These are phyloP conservation scores for Periophthalmodon schlosseri DNA, from an alignment of 2,113 vertebrate genomes.

Conservation along the genomic window DNA sequence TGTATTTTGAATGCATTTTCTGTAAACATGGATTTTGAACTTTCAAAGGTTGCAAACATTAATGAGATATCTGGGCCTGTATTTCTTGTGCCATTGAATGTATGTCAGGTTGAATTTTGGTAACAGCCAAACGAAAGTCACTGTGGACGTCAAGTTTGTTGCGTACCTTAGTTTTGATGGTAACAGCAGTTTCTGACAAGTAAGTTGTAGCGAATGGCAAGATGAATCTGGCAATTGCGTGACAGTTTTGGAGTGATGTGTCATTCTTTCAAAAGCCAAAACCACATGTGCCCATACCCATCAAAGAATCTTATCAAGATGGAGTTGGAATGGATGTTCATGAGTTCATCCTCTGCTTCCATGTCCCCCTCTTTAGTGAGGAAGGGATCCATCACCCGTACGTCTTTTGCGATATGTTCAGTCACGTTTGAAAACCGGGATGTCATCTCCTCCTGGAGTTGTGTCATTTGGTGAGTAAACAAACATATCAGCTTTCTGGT, in stretches of 20 bases:
- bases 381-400: background rate
- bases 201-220: background rate
- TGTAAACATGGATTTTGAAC: background rate
- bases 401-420: background rate
- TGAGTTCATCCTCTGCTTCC: background rate
- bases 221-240: background rate
- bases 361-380: background rate
- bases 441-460: background rate
- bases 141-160: background rate
- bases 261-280: background rate
- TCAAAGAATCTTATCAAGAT: background rate
- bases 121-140: background rate
- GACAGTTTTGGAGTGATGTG: background rate
- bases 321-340: background rate
- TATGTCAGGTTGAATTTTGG: background rate
- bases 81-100: background rate
- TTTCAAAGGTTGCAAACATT: background rate
- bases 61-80: background rate
- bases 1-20: too few relatives aligned
- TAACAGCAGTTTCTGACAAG: background rate
- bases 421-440: background rate
- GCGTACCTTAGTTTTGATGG: background rate
- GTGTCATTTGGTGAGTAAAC: background rate
- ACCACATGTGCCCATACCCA: background rate
- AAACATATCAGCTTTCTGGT: background rate